Conservation (phyloP, 2,797 vertebrate genomes). For the Etheostoma perlongum region DNA sequence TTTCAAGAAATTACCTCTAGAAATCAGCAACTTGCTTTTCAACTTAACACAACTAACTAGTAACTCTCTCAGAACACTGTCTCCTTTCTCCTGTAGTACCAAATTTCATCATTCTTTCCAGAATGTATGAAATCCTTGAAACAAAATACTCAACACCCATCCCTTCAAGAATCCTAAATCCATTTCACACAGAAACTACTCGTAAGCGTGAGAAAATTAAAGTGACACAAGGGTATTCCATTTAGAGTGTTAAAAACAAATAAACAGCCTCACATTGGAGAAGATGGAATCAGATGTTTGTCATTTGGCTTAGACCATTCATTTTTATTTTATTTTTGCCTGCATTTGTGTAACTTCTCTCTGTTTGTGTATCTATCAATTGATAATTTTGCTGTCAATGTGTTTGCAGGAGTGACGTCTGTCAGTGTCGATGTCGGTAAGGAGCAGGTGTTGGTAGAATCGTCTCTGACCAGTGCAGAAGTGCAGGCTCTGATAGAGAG, state of each 20-base stretch:
- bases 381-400: not conserved
- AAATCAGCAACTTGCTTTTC: not conserved
- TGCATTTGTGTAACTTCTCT: not conserved
- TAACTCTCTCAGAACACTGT: not conserved
- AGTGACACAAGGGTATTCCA: too few species aligned
- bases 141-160: not conserved
- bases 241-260: too few species aligned
- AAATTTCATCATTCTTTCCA: not conserved
- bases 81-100: not conserved
- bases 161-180: too few species aligned
- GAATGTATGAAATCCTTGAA: not conserved
- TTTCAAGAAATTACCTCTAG: not conserved
- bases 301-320: not conserved
- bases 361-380: not conserved
- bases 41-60: not conserved
- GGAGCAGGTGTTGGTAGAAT: conserved; percentile 89
- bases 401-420: conserved; percentile 82
- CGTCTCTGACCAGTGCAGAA: conserved; percentile 80
- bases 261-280: not conserved
- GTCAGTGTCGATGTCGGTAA: conserved; percentile 83
- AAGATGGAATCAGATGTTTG: not conserved
- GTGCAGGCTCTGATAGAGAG: conserved; percentile 90
- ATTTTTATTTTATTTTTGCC: not conserved
- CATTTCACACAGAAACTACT: too few species aligned
- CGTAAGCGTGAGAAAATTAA: too few species aligned